Base-by-base conservation (phyloP, 2,113 vertebrate species). In the Xenopus laevis region DNA sequence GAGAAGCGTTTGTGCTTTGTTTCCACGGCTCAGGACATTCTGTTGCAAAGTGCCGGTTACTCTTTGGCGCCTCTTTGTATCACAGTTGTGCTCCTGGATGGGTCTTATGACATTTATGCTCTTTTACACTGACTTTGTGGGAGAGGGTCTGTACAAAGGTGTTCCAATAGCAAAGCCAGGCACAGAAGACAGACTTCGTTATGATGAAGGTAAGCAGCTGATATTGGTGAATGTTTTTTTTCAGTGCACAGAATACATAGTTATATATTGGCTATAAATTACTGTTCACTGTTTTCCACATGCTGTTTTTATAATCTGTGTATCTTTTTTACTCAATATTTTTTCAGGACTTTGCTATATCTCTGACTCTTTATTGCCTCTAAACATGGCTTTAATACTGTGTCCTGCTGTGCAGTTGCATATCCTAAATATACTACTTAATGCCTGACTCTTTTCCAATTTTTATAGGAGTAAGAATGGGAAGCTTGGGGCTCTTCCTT, bases 1-100 rank as follows among this genome's bases (percentile, higher is more conserved):
- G 20, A 52, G 77, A 17, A 81, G 79, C 58, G 74, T 90, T 70
- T 83, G 87, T 0, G 1, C 85, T 13, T 74, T 92, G 61, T 53
- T 88, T 71, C 91, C 91, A 0, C 81, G 80, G 20, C 83, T 93
- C 3, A 87, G 86, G 18, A 75, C 79, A 76, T 82, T 93, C 67
- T 94, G 82, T 78, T 91, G 85, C 78, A 89, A 84, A 23, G 77
- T 93, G 73, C 94, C 94, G 18, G 71, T 75, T 0, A 84, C 91
- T 68, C 83, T 94, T 61, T 85, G 86, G 2, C 86, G 87, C 11
- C 92, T 95, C 17, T 94, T 94, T 0, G 78, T 95, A 77, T 93
- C 94, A 0, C 91, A 96, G 83, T 84, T 95, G 18, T 96, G 87
- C 84, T 94, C 92, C 82, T 96, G 94, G 94, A 95, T 92, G 93